These are phyloP conservation scores for Scaptomyza hsui DNA, from an alignment of 1,140 invertebrate species.

Conservation along the genomic window DNA sequence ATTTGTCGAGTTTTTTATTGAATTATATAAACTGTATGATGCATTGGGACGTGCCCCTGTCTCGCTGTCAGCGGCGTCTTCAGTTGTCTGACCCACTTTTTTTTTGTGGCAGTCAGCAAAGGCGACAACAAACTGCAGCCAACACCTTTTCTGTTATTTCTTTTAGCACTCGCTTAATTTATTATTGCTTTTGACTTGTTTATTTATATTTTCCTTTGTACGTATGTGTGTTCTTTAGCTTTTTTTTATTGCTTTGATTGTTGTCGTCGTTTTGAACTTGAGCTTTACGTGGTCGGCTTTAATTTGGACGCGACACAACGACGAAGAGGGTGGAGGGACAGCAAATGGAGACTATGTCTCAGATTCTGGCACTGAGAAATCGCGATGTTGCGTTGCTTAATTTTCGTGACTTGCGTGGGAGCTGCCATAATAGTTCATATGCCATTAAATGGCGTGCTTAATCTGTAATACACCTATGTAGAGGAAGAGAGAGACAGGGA, in stretches of 20 bases:
- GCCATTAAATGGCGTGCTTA: slow-evolving; percentile 73
- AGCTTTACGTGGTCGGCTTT: slow-evolving; percentile 54
- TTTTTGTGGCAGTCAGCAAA: slow-evolving; percentile 34
- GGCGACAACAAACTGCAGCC: slow-evolving; percentile 45
- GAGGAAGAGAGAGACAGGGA: slow-evolving; percentile 27
- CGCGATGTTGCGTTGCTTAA: slow-evolving; percentile 46
- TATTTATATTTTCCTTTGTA: not conserved
- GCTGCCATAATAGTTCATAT: slow-evolving; percentile 71
- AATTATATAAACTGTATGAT: slow-evolving; percentile 23
- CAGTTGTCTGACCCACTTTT: slow-evolving; percentile 53
- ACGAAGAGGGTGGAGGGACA: not conserved
- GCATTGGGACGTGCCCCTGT: slow-evolving; percentile 44
- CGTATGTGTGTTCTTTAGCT: slow-evolving; percentile 38
- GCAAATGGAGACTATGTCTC: slow-evolving; percentile 16
- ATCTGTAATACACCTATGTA: slow-evolving; percentile 67
- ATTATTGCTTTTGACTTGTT: slow-evolving; percentile 30
- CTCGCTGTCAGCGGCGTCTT: slow-evolving; percentile 11
- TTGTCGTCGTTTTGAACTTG: slow-evolving; percentile 45
- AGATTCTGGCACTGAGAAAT: slow-evolving; percentile 39
- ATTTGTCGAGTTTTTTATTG: slow-evolving; percentile 35
- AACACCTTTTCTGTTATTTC: slow-evolving; percentile 43
- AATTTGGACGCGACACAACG: slow-evolving; percentile 31
- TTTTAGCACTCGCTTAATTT: slow-evolving; percentile 41
- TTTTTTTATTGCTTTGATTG: slow-evolving; percentile 49
- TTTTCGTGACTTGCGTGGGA: slow-evolving; percentile 80